Evolutionary conservation across 2,113 vertebrate genomes (phyloP), one percentile per base, ranked within the genome.

Genomic region (Lepisosteus oculatus): DNA sequence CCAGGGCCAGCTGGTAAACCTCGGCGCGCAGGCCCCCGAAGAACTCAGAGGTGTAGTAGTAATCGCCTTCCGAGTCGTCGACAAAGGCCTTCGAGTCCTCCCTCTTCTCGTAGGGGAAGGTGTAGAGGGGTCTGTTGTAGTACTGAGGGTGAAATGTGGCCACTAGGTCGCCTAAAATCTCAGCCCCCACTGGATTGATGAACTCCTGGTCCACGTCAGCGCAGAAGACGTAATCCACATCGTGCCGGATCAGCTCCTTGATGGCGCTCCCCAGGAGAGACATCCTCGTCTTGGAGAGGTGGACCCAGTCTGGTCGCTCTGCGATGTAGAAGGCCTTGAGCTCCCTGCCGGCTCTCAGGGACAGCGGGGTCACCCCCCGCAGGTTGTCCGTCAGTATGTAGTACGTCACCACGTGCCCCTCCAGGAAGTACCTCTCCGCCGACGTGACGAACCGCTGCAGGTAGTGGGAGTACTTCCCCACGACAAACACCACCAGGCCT

Each of bases 311-410:
- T 0, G 86, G 84, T 63, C 87, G 65, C 76, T 91, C 89, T 0
- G 85, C 74, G 3, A 92, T 67, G 8, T 79, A 17, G 43, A 91
- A 43, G 56, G 91, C 75, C 69, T 74, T 84, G 17, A 93, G 71
- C 41, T 80, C 6, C 4, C 90, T 83, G 2, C 75, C 76, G 2
- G 82, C 75, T 4, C 81, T 87, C 74, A 93, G 15, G 55, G 78
- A 43, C 0, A 88, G 45, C 0, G 76, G 70, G 8, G 85, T 81
- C 15, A 92, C 64, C 11, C 81, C 62, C 14, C 71, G 69, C 2
- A 87, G 82, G n/a, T 83, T 89, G 76, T 93, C 92, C 8, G 90
- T 91, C 68, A 93, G 85, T 14, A 93, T 76, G 74, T 90, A 93
- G 68, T 93, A 93, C 9, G 81, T 91, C 67, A 93, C 89, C 8